phyloP scores from a whole-genome alignment of 2,113 vertebrate species.

The Pampusana beccarii region DNA sequence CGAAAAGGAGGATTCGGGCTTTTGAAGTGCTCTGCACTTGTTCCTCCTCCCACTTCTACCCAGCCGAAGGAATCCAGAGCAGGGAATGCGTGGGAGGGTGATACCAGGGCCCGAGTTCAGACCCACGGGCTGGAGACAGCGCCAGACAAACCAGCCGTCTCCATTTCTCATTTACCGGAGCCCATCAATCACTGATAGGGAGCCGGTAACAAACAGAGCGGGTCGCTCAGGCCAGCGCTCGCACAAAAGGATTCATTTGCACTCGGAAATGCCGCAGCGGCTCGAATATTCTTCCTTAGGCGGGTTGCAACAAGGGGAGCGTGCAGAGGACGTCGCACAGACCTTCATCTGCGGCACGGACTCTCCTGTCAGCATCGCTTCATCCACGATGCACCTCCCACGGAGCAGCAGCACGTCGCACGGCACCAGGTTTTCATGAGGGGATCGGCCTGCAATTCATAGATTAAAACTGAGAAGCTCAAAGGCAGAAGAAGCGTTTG shows the following conservation, averaged over 20 bases:
- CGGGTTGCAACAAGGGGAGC: no score
- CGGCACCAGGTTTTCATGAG: constrained; percentile 92
- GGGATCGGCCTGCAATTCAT: constrained; percentile 83
- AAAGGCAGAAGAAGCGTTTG: not conserved
- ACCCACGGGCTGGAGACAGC: not conserved
- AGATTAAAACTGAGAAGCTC: not conserved
- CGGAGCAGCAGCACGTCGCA: constrained; percentile 92
- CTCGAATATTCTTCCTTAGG: not conserved
- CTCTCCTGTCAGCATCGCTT: constrained; percentile 96
- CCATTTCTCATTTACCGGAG: not conserved
- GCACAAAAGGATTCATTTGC: not conserved
- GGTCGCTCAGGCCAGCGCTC: not conserved
- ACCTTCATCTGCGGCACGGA: constrained; percentile 98
- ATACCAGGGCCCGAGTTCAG: not conserved
- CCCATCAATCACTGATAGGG: not conserved
- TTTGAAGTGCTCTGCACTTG: not conserved
- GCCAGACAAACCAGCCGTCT: not conserved
- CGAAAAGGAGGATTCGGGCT: not conserved
- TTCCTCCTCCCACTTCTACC: not conserved
- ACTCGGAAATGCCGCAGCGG: rapidly evolving
- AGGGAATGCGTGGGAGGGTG: not conserved
- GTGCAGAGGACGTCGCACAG: not conserved
- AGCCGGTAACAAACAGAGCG: not conserved
- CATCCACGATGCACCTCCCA: constrained; percentile 93
- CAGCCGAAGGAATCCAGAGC: not conserved